Evolutionary conservation across 2,113 vertebrate genomes (phyloP), one percentile per base, ranked within the genome.

Genomic region (Nannospalax galili): DNA sequence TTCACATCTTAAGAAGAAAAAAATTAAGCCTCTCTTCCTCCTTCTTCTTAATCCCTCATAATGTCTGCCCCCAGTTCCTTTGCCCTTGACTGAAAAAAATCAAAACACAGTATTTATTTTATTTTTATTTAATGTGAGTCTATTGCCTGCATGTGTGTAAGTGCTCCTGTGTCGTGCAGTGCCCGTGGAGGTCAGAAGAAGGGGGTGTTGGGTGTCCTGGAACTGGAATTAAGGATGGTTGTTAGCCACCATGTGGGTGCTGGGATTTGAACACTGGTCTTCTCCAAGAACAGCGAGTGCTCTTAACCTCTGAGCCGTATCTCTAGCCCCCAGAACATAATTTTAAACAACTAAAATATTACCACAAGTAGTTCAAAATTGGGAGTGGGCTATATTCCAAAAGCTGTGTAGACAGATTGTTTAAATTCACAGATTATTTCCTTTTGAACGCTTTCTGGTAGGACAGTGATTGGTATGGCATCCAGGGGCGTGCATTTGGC

Each of bases 1-100:
- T 87, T 91, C 62, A 94, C 62, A 82, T 48, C 32, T 91, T 91
- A 35, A 79, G 69, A 87, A 70, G 85, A 4, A 26, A 84, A 62
- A 88, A 52, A 40, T 19, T 26, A 52, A 90, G 5, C 2, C 12
- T 14, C 22, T 1, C 9, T 32, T 10, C 19, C n/a, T 12, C 0
- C 7, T 12, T 70, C 26, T 11, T 87, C 24, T 3, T 52, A 7
- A 62, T 56, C 42, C 12, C 30, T 37, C 11, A 10, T 2, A 35
- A 7, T 5, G 5, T 67, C 6, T 4, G 84, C 58, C 30, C n/a
- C 30, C 16, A 86, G 30, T 12, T 81, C 42, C 69, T 92, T 77
- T n/a, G 9, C 65, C 19, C 19, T 45, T 74, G 19, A 82, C 9
- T 89, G 28, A 75, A 30, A 52, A 79, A 67, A 30, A 64, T 30